These are phyloP conservation scores for Schizothorax lantsangensis DNA, from an alignment of 2,797 vertebrate genomes.

Conservation along the genomic window DNA sequence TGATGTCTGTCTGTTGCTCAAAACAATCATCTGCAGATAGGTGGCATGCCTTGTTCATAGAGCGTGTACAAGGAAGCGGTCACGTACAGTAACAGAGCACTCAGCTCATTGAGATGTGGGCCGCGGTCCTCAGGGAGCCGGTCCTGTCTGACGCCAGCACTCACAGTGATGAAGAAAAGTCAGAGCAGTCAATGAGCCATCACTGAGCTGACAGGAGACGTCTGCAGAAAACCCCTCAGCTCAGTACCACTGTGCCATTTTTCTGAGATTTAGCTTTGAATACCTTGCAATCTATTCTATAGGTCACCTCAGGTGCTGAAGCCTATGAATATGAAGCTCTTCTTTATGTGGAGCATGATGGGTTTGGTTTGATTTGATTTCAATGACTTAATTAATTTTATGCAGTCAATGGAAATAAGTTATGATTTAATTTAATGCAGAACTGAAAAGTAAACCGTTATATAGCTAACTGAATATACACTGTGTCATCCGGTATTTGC, in stretches of 20 bases:
- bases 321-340: background rate
- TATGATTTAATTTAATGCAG: background rate
- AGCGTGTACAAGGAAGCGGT: background rate
- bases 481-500: background rate
- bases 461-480: background rate
- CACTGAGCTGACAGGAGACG: constrained; percentile 25
- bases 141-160: constrained; percentile 41
- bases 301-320: background rate
- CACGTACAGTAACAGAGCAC: constrained; percentile 37
- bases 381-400: background rate
- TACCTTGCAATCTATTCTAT: background rate
- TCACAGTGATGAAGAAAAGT: constrained; percentile 54
- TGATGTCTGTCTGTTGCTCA: background rate
- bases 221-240: constrained; percentile 20
- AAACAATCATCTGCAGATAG: background rate
- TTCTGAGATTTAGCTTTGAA: constrained; percentile 15
- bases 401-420: background rate
- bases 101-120: constrained; percentile 42
- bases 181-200: constrained; percentile 42
- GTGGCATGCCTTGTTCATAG: background rate
- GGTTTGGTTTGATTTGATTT: background rate
- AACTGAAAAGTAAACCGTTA: background rate
- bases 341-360: background rate
- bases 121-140: constrained; percentile 29
- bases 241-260: background rate